Conservation (phyloP, 2,888 invertebrate genomes). For the Aplocera efformata region DNA sequence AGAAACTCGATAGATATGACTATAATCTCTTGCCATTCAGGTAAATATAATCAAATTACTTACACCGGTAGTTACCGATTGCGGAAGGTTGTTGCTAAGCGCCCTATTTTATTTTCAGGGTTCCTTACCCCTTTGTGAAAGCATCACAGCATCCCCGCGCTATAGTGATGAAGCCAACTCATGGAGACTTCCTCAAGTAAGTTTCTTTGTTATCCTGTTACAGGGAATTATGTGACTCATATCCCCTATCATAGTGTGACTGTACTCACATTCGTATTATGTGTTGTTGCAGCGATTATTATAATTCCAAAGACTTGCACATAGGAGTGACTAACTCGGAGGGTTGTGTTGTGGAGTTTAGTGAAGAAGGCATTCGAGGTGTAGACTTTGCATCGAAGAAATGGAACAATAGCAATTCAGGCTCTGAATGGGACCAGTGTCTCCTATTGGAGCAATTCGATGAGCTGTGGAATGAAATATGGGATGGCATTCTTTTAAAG, state of each 20-base stretch:
- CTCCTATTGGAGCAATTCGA: slow-evolving; percentile 84
- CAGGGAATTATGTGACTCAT: slow-evolving; percentile 20
- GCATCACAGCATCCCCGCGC: slow-evolving; percentile 90
- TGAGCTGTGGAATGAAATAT: slow-evolving; percentile 87
- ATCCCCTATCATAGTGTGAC: slow-evolving; percentile 12
- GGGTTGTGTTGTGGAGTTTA: slow-evolving; percentile 91
- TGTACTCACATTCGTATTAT: slow-evolving; percentile 15
- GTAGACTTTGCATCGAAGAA: slow-evolving; percentile 81
- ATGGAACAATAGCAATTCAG: slow-evolving; percentile 80
- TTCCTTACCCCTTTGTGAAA: slow-evolving; percentile 93
- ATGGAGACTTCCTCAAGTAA: slow-evolving; percentile 93
- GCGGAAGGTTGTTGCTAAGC: slow-evolving; percentile 54
- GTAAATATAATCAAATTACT: slow-evolving; percentile 50
- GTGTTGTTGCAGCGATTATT: slow-evolving; percentile 84
- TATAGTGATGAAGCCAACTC: slow-evolving; percentile 92
- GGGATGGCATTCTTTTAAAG: slow-evolving; percentile 85
- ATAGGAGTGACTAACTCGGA: slow-evolving; percentile 93
- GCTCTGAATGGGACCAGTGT: slow-evolving; percentile 84
- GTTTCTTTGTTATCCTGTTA: slow-evolving; percentile 37
- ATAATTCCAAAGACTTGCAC: slow-evolving; percentile 91
- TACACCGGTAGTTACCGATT: slow-evolving; percentile 18
- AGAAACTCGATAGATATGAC: slow-evolving; percentile 76
- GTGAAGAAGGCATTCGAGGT: slow-evolving; percentile 85
- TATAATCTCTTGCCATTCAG: slow-evolving; percentile 89
- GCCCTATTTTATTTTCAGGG: slow-evolving; percentile 72